A percentile compares a stretch with the other conserved stretches of the same genome.
Conservation (phyloP, 2,113 vertebrate species). For the Malaclemys terrapin region DNA sequence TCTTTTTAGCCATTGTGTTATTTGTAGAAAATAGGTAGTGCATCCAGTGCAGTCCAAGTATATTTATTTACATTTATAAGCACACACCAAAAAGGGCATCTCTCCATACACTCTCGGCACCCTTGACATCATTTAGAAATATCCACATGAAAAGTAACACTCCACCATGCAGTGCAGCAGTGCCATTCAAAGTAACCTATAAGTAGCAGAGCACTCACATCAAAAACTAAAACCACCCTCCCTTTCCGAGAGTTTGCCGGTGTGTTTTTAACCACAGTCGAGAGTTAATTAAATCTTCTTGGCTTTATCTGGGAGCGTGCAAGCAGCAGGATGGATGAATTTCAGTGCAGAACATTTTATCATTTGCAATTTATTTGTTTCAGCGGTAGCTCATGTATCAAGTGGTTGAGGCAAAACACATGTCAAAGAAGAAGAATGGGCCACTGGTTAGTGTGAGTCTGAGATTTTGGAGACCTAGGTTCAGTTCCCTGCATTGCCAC, state of each 20-base stretch:
- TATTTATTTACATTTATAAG: not conserved
- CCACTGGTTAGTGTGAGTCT: not conserved
- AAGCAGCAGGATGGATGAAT: not conserved
- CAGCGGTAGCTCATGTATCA: not conserved
- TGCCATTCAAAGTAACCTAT: no score
- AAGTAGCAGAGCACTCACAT: no score
- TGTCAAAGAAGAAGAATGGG: not conserved
- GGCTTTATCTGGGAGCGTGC: not conserved
- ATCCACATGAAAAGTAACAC: not conserved
- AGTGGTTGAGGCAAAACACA: not conserved
- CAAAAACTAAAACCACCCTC: not conserved
- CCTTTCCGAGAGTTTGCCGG: not conserved
- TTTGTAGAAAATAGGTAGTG: no score
- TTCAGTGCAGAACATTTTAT: not conserved
- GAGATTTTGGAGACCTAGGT: no score
- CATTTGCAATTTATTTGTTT: not conserved
- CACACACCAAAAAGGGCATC: not conserved
- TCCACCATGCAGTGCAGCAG: no score
- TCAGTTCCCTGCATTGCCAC: no score
- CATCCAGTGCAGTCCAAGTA: not conserved
- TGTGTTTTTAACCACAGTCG: not conserved
- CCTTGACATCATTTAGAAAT: not conserved
- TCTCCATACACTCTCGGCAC: not conserved
- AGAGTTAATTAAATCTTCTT: not conserved
- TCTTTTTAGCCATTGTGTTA: no score